Evolutionary conservation across 2,113 vertebrate genomes (phyloP).

Genomic region (Trematomus loennbergii): DNA sequence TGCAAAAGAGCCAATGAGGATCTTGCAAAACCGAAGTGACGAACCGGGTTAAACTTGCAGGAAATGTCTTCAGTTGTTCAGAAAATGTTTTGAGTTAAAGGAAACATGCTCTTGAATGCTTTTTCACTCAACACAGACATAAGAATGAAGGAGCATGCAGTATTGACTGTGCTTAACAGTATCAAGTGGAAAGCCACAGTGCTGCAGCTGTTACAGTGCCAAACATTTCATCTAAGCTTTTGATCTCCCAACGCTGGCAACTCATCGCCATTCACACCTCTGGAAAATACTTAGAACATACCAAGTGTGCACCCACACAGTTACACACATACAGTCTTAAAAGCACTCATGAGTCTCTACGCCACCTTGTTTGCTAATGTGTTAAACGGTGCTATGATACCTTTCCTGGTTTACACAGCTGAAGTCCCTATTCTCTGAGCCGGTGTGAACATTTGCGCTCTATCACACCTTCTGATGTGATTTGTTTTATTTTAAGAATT

Average conservation of each 20-base stretch:
- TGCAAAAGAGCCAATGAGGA: constrained; percentile 22
- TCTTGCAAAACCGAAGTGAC: constrained; percentile 45
- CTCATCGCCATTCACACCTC: constrained; percentile 60
- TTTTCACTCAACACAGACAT: constrained; percentile 12
- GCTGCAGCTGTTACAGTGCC: constrained; percentile 64
- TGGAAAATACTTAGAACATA: constrained; percentile 59
- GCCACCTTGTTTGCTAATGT: constrained; percentile 38
- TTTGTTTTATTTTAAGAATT: background rate
- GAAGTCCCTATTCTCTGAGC: background rate
- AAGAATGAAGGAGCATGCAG: background rate
- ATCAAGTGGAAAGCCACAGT: constrained; percentile 49
- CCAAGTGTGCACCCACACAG: constrained; percentile 5
- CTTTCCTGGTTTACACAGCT: constrained; percentile 11
- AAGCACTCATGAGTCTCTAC: constrained; percentile 3
- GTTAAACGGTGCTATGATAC: constrained; percentile 36
- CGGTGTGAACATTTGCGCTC: background rate
- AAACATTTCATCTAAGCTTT: constrained; percentile 68
- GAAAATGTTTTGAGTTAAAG: constrained; percentile 38
- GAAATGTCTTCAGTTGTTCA: constrained; percentile 3
- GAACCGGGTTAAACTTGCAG: constrained; percentile 30
- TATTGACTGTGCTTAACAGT: constrained; percentile 29
- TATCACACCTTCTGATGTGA: background rate
- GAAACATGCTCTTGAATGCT: constrained; percentile 16
- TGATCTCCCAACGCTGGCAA: constrained; percentile 58
- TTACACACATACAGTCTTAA: constrained; percentile 7